Base-by-base conservation (phyloP, 2,797 vertebrate genomes). In the Siniperca undulata region DNA sequence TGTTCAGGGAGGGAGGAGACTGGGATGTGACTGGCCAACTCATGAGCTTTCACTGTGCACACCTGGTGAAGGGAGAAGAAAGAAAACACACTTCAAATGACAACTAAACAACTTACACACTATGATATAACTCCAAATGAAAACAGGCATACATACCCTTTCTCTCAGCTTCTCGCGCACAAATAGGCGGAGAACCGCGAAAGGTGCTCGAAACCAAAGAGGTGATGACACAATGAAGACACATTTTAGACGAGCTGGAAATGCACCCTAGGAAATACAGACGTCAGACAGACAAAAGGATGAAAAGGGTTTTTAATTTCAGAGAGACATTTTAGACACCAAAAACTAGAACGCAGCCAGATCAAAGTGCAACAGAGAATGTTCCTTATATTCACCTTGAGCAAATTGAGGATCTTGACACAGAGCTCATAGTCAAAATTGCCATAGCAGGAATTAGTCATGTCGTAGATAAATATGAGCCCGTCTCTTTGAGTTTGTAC, bases 381-480 rank as follows among this genome's bases (percentile, higher is more conserved):
- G 60, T 22, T 76, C 7, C 9, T 42, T 40, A 46, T 59, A 71
- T 61, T 91, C 92, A 97, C 97, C 96, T 97, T 97, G 50, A 97
- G 96, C 67, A 97, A 94, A 94, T 97, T 95, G 68, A 97, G 93
- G 77, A 97, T 97, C 94, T 97, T 97, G 82, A 96, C 96, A 88
- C 97, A 97, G 59, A 97, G 95, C 44, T 97, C 97, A 72, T 97
- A 97, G 91, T 97, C 97, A 93, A 97, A 97, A 92, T 97, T 97
- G 78, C 92, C 91, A 65, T 97, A 97, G 60, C 91, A 95, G 71
- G 97, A 97, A 91, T 96, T 96, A 78, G 96, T 97, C 97, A 97
- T 97, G 91, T 97, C 97, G 75, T 97, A 97, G 93, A 97, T 97
- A 91, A 97, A 97, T 90, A 97, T 94, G 34, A 97, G 96, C 20